A percentile compares a stretch with the other conserved stretches of the same genome.
phyloP scores from a whole-genome alignment of 2,113 vertebrate genomes.

The Neogale vison region DNA sequence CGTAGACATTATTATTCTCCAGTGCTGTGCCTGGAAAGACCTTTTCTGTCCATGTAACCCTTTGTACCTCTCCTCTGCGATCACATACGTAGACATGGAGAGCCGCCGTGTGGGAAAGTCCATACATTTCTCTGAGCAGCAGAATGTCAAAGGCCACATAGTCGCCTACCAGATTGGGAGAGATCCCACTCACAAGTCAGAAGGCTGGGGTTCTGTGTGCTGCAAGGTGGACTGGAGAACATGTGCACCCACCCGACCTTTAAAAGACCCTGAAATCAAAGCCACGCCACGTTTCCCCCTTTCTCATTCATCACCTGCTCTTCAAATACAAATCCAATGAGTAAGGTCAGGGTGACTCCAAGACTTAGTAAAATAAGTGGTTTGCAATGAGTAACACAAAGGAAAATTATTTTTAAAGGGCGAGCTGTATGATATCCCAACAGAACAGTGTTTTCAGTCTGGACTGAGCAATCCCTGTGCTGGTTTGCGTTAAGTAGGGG shows the following conservation, averaged over 20 bases:
- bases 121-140: neutral
- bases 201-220: neutral
- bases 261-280: fast-evolving
- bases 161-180: fast-evolving
- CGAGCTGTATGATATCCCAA: fast-evolving
- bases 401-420: neutral
- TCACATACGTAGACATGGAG: fast-evolving
- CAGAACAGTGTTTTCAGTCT: neutral
- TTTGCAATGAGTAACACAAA: fast-evolving
- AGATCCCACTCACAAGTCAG: fast-evolving
- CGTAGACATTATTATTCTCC: fast-evolving
- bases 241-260: fast-evolving
- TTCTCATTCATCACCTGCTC: too few relatives aligned
- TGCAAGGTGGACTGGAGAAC: fast-evolving
- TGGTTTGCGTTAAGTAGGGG: neutral
- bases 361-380: fast-evolving
- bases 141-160: fast-evolving
- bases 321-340: neutral
- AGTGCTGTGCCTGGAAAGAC: too few relatives aligned
- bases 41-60: neutral
- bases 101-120: too few relatives aligned
- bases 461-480: fast-evolving
- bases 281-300: fast-evolving
- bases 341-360: fast-evolving
- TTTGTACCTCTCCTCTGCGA: neutral